Conservation (phyloP, 2,797 vertebrate genomes). For the Pipistrellus kuhlii region DNA sequence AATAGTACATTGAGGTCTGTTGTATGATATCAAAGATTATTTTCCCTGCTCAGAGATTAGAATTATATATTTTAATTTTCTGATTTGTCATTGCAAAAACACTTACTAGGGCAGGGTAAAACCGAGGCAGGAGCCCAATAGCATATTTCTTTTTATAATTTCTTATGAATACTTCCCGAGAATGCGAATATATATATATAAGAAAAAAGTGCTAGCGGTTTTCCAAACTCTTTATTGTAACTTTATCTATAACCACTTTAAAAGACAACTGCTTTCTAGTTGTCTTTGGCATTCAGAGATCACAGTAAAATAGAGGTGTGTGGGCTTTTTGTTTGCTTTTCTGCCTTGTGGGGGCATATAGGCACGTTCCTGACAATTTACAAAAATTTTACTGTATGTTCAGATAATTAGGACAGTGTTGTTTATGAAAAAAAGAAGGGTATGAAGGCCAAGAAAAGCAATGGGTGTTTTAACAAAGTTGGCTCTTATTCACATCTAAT, state of each 20-base stretch:
- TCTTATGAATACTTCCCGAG: conserved; percentile 25
- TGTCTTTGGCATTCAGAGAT: neutral
- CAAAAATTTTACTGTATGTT: neutral
- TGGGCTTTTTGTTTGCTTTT: too few species aligned
- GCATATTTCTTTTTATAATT: conserved; percentile 53
- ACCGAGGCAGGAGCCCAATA: conserved; percentile 37
- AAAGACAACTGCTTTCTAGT: neutral
- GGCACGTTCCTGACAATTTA: neutral
- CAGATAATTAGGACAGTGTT: neutral
- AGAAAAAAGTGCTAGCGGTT: neutral
- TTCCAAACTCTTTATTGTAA: conserved; percentile 32
- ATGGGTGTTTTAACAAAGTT: neutral
- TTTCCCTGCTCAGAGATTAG: conserved; percentile 23
- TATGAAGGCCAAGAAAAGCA: neutral
- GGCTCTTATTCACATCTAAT: neutral
- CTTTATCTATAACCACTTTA: conserved; percentile 1
- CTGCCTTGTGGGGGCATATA: neutral
- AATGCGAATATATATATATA: conserved; percentile 31
- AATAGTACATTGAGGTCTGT: neutral
- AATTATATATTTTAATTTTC: conserved; percentile 39
- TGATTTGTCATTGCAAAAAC: conserved; percentile 58
- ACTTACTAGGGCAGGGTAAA: neutral
- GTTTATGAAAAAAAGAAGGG: neutral
- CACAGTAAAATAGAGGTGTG: neutral
- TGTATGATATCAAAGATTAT: neutral